Base-by-base conservation (phyloP, 1,140 invertebrate species). In the Neodiprion lecontei region DNA sequence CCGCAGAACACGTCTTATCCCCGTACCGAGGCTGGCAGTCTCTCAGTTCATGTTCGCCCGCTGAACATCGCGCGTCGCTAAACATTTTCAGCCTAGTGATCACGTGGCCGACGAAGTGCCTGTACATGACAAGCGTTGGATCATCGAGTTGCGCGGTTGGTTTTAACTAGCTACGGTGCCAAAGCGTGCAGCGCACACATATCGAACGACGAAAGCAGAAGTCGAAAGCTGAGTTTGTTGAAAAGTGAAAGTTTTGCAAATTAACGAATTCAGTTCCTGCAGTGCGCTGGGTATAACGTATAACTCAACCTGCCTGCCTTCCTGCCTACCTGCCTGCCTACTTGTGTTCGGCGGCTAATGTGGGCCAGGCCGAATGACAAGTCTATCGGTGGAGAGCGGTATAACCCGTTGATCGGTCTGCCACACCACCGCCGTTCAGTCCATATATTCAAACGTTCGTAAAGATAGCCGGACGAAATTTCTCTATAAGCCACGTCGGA, bases 21-120 rank as follows among this genome's bases (percentile, higher is more conserved):
- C 79, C 79, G 49, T 83, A 83, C 79, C 73, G 78, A 74, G 77
- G 74, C 79, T 79, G 70, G 76, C 75, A 72, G 81, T 79, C 80
- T 82, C 83, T 85, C 84, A 87, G 86, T 87, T 81, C 82, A 82
- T 78, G 81, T 79, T 86, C 78, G 81, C 78, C 81, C 80, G 83
- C 78, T 80, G 81, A 79, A 79, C 82, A 79, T 81, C 78, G 76
- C 81, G 81, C 53, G 67, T 68, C 75, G 40, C 23, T 23, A 21
- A 69, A 21, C 4, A 23, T 69, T 14, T 47, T 47, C 21, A 69
- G 3, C 67, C 21, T 17, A 69, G 10, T 69, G 21, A 23, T 23
- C 67, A 69, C 40, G 67, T 69, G 67, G 21, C 67, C 23, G 67
- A 23, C 1, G 28, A 40, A 40, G 40, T 21, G 11, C 11, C 67